phyloP scores from a whole-genome alignment of 2,888 invertebrate species.

The Dromius quadrimaculatus region DNA sequence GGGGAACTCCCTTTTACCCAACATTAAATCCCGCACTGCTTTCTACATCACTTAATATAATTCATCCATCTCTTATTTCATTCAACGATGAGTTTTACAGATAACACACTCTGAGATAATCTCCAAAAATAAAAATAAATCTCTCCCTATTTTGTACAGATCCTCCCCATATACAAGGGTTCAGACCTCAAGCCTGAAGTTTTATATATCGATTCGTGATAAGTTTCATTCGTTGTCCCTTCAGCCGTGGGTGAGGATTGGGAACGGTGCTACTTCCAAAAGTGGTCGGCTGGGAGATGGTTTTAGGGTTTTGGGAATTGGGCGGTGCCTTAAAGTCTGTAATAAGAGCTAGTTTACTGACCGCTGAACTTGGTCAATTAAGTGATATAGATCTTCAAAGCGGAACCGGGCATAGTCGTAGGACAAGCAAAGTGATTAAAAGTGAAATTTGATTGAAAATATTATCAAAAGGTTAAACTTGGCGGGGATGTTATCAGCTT shows the following conservation, averaged over 20 bases:
- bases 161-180: slow-evolving; percentile 13
- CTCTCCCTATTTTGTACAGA: slow-evolving; percentile 6
- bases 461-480: too few species aligned
- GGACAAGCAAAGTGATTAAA: too few species aligned
- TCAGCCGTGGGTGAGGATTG: neutral
- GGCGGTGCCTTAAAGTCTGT: neutral
- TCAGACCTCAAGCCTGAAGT: neutral
- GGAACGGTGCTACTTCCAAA: neutral
- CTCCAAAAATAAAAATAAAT: slow-evolving; percentile 28
- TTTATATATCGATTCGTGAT: slow-evolving; percentile 28
- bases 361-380: slow-evolving; percentile 43
- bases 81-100: slow-evolving; percentile 15
- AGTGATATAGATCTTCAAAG: slow-evolving; percentile 33
- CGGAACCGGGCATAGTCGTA: too few species aligned
- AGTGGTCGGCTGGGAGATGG: neutral
- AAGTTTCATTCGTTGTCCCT: slow-evolving; percentile 31
- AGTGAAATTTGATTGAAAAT: too few species aligned
- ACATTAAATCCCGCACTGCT: neutral
- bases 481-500: too few species aligned
- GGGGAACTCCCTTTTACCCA: too few species aligned
- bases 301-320: neutral
- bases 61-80: slow-evolving; percentile 20
- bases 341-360: slow-evolving; percentile 18
- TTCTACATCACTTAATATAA: slow-evolving; percentile 5
- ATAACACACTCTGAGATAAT: slow-evolving; percentile 30